A percentile compares a stretch with the other conserved stretches of the same genome.
Conservation (phyloP, 2,888 invertebrate genomes). For the Troilus luridus region DNA sequence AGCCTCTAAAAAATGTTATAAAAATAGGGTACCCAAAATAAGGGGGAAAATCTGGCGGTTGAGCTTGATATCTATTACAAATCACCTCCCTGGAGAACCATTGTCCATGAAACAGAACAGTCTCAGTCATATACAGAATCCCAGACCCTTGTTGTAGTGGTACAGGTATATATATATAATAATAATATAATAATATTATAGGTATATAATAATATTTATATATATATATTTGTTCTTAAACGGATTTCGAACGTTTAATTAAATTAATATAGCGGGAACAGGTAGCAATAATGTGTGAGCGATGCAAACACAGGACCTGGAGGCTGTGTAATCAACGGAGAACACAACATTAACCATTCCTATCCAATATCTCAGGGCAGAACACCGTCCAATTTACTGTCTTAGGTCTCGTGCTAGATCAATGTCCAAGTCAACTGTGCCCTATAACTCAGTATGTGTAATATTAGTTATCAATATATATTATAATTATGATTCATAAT, state of each 20-base stretch:
- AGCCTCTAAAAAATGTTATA: no score
- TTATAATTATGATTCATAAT: no score
- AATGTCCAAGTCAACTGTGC: not conserved
- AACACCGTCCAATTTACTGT: not conserved
- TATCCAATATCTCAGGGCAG: not conserved
- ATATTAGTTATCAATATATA: not conserved
- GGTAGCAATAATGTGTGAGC: not conserved
- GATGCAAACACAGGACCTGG: not conserved
- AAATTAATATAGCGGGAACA: not conserved
- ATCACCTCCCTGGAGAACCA: no score
- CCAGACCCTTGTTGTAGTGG: no score
- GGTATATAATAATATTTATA: no score
- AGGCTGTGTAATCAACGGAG: not conserved
- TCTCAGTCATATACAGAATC: no score
- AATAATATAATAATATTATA: no score
- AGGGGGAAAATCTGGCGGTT: no score
- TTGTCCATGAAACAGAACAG: no score
- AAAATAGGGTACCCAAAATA: no score
- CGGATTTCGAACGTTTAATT: not conserved
- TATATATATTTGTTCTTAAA: not conserved
- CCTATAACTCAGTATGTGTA: not conserved
- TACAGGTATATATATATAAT: no score
- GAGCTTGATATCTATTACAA: no score
- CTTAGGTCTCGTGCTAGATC: not conserved
- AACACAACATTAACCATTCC: slow-evolving; percentile 3